Evolutionary conservation across 2,797 vertebrate genomes (phyloP), one percentile per base, ranked within the genome.

Genomic region (Myotis myotis): DNA sequence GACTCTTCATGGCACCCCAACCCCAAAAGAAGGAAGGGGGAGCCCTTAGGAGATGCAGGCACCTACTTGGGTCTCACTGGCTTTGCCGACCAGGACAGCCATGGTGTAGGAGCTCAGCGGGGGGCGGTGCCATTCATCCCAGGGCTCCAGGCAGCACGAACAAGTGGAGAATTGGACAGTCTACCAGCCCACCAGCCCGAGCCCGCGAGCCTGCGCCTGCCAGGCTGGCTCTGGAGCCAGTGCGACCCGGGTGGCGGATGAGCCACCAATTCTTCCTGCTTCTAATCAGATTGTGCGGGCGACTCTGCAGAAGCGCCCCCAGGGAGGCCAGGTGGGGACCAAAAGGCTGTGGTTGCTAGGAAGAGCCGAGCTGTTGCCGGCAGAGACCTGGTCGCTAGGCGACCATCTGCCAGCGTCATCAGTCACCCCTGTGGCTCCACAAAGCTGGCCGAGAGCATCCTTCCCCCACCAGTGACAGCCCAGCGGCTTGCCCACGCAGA

Each of bases 291-390:
- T 92, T 36, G 55, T 38, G 72, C 66, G 22, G 88, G 44, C 64
- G 72, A 86, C 93, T 87, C 68, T 62, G 86, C 30, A 79, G 83
- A 87, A 89, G 49, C 2, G 0, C 76, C 92, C 71, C 87, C 7
- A 49, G 86, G 95, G 96, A 96, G 82, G 74, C 57, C 83, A 96
- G 93, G 88, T 92, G 25, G 95, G 97, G 57, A 88, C 97, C 96
- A 96, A 16, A 87, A 94, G 75, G 33, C 87, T 23, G 76, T 7
- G 4, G 99, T 99, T 98, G 98, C 98, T 94, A 98, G 70, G 97
- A 96, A 98, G 98, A 98, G 98, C 98, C 4, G 51, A 90, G 96
- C 80, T 68, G 98, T 98, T 97, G 98, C 98, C 97, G 98, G 90
- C 98, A 94, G 74, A 97, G 83, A 96, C 80, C 6, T 4, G 91